phyloP scores from a whole-genome alignment of 2,797 vertebrate genomes.

The Scarus forsteni region DNA sequence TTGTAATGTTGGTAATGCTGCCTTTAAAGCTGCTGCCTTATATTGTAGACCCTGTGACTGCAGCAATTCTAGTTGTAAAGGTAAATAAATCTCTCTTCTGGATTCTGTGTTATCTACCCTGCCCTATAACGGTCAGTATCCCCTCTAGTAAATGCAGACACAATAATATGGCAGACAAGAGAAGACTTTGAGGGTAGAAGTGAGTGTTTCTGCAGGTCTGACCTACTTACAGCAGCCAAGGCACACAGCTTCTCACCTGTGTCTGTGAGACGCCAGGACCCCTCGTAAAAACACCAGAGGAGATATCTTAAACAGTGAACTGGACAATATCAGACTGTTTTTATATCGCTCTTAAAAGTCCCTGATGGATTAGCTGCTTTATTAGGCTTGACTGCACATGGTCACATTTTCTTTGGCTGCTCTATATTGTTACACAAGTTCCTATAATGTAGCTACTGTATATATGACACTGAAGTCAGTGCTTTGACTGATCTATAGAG shows the following conservation, averaged over 20 bases:
- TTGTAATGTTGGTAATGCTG: neutral
- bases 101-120: slow-evolving; percentile 54
- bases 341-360: slow-evolving; percentile 31
- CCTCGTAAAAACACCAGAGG: slow-evolving; percentile 56
- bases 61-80: slow-evolving; percentile 23
- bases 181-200: slow-evolving; percentile 66
- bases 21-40: neutral
- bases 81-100: slow-evolving; percentile 35
- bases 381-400: slow-evolving; percentile 4
- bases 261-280: slow-evolving; percentile 59
- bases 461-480: slow-evolving; percentile 23
- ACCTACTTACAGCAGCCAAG: slow-evolving; percentile 77
- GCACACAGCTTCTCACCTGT: slow-evolving; percentile 72
- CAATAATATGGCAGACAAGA: slow-evolving; percentile 65
- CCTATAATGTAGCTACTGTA: slow-evolving; percentile 22
- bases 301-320: slow-evolving; percentile 52
- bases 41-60: slow-evolving; percentile 6
- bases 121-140: slow-evolving; percentile 55
- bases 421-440: slow-evolving; percentile 24
- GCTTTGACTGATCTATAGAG: neutral
- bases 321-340: slow-evolving; percentile 36
- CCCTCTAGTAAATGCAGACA: slow-evolving; percentile 52
- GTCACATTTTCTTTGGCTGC: slow-evolving; percentile 22
- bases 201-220: slow-evolving; percentile 75
- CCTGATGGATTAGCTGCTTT: slow-evolving; percentile 11